Percentiles rank a stretch among this genome's conserved stretches.
Evolutionary conservation across 2,113 vertebrate genomes (phyloP).

Genomic region (Pristiophorus japonicus): DNA sequence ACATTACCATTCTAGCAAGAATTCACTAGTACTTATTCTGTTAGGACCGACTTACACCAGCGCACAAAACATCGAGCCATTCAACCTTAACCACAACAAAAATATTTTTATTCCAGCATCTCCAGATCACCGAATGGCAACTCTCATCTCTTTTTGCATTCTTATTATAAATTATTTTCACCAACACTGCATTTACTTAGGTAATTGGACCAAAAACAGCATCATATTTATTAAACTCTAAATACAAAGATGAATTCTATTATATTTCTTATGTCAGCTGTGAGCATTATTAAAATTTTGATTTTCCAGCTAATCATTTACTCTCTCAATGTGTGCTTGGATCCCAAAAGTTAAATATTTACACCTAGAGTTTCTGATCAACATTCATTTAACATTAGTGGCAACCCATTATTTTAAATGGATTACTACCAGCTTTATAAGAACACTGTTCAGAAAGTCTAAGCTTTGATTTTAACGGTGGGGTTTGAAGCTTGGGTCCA

Average conservation of each 20-base stretch:
- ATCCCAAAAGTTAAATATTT: neutral
- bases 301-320: neutral
- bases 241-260: neutral
- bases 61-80: neutral
- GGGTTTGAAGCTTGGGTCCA: neutral
- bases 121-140: neutral
- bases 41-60: neutral
- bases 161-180: neutral
- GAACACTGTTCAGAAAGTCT: neutral
- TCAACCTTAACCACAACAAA: neutral
- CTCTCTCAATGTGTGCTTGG: neutral
- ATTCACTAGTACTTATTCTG: neutral
- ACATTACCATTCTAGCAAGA: neutral
- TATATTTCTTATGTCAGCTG: neutral
- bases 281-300: neutral
- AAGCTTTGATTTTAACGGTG: neutral
- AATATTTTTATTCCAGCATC: neutral
- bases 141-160: neutral
- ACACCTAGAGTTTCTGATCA: neutral
- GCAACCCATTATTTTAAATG: neutral
- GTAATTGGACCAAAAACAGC: neutral
- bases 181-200: neutral
- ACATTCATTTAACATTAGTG: neutral
- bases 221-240: neutral
- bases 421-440: neutral